These are phyloP conservation scores for Drosophila kepulauana DNA, from an alignment of 1,140 invertebrate genomes.

Conservation along the genomic window DNA sequence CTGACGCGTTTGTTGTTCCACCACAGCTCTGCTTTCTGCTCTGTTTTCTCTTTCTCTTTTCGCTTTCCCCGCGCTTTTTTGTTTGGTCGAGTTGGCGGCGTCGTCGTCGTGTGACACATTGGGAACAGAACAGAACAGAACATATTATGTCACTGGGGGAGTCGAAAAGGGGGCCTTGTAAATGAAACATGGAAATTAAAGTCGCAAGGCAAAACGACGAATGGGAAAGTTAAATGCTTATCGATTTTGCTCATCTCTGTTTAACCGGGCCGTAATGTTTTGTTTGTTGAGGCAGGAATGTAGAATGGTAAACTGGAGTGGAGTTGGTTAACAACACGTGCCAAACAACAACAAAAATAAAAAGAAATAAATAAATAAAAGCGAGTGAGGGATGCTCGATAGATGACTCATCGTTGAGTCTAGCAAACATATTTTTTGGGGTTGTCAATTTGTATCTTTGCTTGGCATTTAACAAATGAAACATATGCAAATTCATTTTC, in stretches of 20 bases:
- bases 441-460: slow-evolving; percentile 29
- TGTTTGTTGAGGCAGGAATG: slow-evolving; percentile 69
- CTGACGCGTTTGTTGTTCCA: slow-evolving; percentile 36
- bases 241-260: slow-evolving; percentile 63
- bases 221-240: slow-evolving; percentile 60
- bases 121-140: slow-evolving; percentile 32
- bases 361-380: too few relatives aligned
- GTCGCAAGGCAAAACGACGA: slow-evolving; percentile 24
- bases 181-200: slow-evolving; percentile 63
- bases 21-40: not conserved
- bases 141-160: slow-evolving; percentile 64
- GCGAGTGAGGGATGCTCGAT: slow-evolving; percentile 27
- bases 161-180: not conserved
- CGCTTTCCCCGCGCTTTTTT: slow-evolving; percentile 18
- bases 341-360: not conserved
- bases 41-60: not conserved
- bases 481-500: slow-evolving; percentile 10
- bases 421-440: slow-evolving; percentile 1
- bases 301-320: slow-evolving; percentile 16
- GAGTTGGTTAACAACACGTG: slow-evolving; percentile 21
- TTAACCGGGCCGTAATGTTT: slow-evolving; percentile 40
- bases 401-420: slow-evolving; percentile 26
- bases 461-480: slow-evolving; percentile 12
- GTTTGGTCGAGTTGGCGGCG: slow-evolving; percentile 49
- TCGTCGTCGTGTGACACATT: slow-evolving; percentile 61